phyloP scores from a whole-genome alignment of 1,140 invertebrate genomes.

The Drosophila sp. region DNA sequence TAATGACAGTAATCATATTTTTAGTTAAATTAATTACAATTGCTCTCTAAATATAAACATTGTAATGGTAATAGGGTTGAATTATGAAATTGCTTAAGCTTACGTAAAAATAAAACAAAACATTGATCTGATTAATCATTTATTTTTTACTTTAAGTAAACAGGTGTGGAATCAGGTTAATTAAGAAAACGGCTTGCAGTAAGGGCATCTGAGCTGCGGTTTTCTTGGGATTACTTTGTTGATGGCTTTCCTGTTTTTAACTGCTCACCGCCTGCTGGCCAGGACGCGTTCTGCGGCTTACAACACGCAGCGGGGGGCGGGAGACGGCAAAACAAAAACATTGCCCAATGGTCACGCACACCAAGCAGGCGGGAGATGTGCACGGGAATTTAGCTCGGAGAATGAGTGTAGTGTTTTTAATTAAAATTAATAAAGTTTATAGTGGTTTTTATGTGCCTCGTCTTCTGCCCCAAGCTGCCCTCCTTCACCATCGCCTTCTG shows the following conservation, averaged over 20 bases:
- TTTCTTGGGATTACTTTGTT: not conserved
- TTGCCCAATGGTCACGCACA: slow-evolving; percentile 48
- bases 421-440: slow-evolving; percentile 83
- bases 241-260: slow-evolving; percentile 73
- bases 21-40: no score
- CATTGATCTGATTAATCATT: no score
- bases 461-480: not conserved
- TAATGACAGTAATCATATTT: no score
- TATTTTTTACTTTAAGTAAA: no score
- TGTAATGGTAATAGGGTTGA: no score
- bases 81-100: no score
- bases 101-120: no score
- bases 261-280: slow-evolving; percentile 73
- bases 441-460: slow-evolving; percentile 63
- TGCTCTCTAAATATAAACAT: no score
- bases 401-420: slow-evolving; percentile 81
- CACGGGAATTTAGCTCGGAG: slow-evolving; percentile 66
- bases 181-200: not conserved
- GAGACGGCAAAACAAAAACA: slow-evolving; percentile 41
- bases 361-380: slow-evolving; percentile 25
- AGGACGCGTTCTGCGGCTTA: slow-evolving; percentile 70
- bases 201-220: slow-evolving; percentile 2
- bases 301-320: slow-evolving; percentile 43
- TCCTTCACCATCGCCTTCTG: not conserved
- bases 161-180: no score